A percentile compares a stretch with the other conserved stretches of the same genome.
phyloP scores from a whole-genome alignment of 2,113 vertebrate genomes.

The Nibea albiflora region DNA sequence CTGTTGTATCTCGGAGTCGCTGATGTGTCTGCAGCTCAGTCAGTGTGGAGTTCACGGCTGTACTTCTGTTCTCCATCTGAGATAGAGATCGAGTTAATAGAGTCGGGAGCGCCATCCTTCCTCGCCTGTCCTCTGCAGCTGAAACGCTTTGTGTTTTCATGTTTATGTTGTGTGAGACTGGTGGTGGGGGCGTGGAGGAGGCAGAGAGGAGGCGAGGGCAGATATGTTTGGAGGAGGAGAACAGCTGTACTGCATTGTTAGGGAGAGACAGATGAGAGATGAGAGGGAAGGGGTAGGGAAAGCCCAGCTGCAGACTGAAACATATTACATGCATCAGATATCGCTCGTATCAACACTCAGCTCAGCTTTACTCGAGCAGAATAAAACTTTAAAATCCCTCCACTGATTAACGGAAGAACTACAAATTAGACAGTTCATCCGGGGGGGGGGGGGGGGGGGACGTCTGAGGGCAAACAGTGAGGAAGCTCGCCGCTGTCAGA shows the following conservation, averaged over 20 bases:
- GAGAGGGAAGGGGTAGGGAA: conserved; percentile 13
- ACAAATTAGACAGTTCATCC: neutral
- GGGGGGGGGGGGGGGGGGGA: too few relatives aligned
- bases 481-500: neutral
- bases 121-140: conserved; percentile 25
- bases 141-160: conserved; percentile 49
- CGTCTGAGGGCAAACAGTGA: neutral
- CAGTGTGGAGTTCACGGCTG: neutral
- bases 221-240: conserved; percentile 38
- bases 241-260: conserved; percentile 59
- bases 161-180: conserved; percentile 34
- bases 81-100: conserved; percentile 56
- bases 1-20: neutral
- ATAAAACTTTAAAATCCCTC: conserved; percentile 22
- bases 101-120: conserved; percentile 30
- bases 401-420: neutral
- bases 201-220: conserved; percentile 29
- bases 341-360: conserved; percentile 1
- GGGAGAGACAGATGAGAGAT: conserved; percentile 47
- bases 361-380: conserved; percentile 32
- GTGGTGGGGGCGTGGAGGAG: conserved; percentile 7
- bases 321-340: conserved; percentile 34
- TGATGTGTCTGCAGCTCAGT: neutral
- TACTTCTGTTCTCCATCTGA: conserved; percentile 10
- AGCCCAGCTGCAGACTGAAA: conserved; percentile 34